A percentile compares a stretch with the other conserved stretches of the same genome.
These are phyloP conservation scores for Oscheius sp. DNA, from an alignment of 2,888 invertebrate species.

Conservation along the genomic window DNA sequence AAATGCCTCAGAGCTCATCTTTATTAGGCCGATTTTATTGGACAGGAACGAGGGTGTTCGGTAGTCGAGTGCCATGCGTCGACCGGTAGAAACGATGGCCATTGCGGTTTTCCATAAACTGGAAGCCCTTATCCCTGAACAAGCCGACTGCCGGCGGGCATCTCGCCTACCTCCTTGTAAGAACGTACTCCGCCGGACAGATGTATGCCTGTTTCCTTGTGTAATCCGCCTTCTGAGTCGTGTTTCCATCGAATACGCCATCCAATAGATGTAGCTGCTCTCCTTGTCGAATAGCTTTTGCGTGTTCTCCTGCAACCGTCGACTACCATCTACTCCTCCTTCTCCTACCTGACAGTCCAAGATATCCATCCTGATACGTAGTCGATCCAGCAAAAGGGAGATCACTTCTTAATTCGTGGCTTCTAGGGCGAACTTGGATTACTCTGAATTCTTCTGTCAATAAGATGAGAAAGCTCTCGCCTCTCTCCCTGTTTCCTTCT, in stretches of 20 bases:
- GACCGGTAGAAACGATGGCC: slow-evolving; percentile 50
- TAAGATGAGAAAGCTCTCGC: background rate
- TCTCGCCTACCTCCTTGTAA: slow-evolving; percentile 45
- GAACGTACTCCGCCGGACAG: slow-evolving; percentile 59
- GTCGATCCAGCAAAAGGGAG: slow-evolving; percentile 32
- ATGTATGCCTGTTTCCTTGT: slow-evolving; percentile 53
- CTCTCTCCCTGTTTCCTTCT: slow-evolving; percentile 36
- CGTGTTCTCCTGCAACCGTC: slow-evolving; percentile 23
- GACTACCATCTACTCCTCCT: background rate
- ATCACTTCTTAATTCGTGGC: slow-evolving; percentile 14
- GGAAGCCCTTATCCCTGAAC: slow-evolving; percentile 51
- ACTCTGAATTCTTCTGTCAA: background rate
- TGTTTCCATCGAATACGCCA: slow-evolving; percentile 51
- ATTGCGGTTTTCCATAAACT: slow-evolving; percentile 45
- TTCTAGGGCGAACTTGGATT: slow-evolving; percentile 26
- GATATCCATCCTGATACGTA: slow-evolving; percentile 32
- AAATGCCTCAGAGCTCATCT: slow-evolving; percentile 13
- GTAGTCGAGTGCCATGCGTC: slow-evolving; percentile 46
- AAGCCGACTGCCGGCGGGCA: background rate
- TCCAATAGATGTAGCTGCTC: slow-evolving; percentile 40
- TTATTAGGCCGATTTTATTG: slow-evolving; percentile 15
- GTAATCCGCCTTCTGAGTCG: slow-evolving; percentile 54
- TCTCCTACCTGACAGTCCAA: slow-evolving; percentile 37
- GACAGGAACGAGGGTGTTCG: slow-evolving; percentile 11
- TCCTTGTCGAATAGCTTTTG: slow-evolving; percentile 7